Conservation (phyloP, 2,888 invertebrate species). For the Leptogaster cylindrica region DNA sequence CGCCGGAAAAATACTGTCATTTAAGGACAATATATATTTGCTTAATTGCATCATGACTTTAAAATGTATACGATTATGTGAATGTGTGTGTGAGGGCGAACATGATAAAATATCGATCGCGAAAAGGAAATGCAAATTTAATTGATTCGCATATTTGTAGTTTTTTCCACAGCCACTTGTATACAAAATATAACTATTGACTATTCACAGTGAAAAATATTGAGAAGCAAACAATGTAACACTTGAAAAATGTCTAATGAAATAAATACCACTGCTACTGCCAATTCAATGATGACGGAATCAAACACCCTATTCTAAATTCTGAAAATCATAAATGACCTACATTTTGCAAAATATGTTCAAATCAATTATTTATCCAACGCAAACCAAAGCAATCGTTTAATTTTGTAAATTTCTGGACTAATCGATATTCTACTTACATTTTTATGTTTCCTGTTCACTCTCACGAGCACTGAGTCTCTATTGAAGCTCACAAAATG, state of each 20-base stretch:
- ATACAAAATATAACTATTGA: too few relatives aligned
- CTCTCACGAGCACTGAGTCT: constrained; percentile 13
- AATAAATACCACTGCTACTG: too few relatives aligned
- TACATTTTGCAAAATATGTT: not conserved
- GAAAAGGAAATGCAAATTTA: constrained; percentile 18
- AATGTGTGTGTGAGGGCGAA: constrained; percentile 22
- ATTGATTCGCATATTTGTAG: constrained; percentile 16
- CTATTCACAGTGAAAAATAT: not conserved
- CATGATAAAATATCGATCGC: constrained; percentile 34
- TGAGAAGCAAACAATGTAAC: too few relatives aligned
- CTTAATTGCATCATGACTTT: too few relatives aligned
- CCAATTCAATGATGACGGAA: too few relatives aligned
- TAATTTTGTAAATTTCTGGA: constrained; percentile 30
- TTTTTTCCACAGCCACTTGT: too few relatives aligned
- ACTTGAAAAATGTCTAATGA: too few relatives aligned
- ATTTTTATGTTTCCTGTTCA: constrained; percentile 46
- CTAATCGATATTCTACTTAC: constrained; percentile 48
- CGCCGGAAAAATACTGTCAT: too few relatives aligned
- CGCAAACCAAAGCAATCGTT: constrained; percentile 12
- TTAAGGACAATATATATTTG: too few relatives aligned
- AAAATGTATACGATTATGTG: constrained; percentile 29
- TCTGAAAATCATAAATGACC: too few relatives aligned
- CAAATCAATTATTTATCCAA: constrained; percentile 8
- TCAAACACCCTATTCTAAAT: too few relatives aligned
- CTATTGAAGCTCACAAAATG: constrained; percentile 34